Evolutionary conservation across 2,888 invertebrate species (phyloP).

Genomic region (Mesorhabditis spiculigera): DNA sequence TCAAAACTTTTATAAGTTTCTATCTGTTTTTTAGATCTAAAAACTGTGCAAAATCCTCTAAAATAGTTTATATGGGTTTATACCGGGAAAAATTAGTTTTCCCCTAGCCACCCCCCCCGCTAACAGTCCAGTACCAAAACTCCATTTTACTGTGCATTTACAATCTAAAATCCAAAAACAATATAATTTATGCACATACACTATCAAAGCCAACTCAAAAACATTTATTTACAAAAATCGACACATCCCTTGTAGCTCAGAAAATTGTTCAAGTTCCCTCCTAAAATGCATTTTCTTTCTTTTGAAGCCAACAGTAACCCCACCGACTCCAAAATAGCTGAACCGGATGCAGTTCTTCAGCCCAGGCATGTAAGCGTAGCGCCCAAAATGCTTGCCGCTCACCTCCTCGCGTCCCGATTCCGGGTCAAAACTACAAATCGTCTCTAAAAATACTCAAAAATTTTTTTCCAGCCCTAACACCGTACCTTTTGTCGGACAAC

Average conservation of each 20-base stretch:
- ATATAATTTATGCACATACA: too few relatives aligned
- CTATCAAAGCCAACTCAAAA: too few relatives aligned
- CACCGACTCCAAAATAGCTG: constrained; percentile 45
- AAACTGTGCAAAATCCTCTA: too few relatives aligned
- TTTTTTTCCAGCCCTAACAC: neutral
- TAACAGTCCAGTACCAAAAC: too few relatives aligned
- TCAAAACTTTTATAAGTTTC: too few relatives aligned
- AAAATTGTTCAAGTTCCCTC: constrained; percentile 1
- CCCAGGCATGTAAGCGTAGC: constrained; percentile 39
- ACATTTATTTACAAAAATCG: neutral
- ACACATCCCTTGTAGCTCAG: neutral
- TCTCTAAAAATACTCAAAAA: constrained; percentile 23
- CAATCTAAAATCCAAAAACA: too few relatives aligned
- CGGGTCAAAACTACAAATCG: constrained; percentile 36
- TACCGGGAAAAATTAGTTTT: too few relatives aligned
- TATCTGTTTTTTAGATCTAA: too few relatives aligned
- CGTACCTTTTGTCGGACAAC: constrained; percentile 46
- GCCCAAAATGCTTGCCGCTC: constrained; percentile 38
- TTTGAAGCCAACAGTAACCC: neutral
- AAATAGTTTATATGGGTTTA: too few relatives aligned
- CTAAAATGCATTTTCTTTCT: neutral
- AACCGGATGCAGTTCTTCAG: constrained; percentile 48
- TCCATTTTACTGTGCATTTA: too few relatives aligned
- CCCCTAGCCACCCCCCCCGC: too few relatives aligned
- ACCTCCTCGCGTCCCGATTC: constrained; percentile 39